A percentile compares a stretch with the other conserved stretches of the same genome.
phyloP scores from a whole-genome alignment of 2,113 vertebrate species.

The human region DNA sequence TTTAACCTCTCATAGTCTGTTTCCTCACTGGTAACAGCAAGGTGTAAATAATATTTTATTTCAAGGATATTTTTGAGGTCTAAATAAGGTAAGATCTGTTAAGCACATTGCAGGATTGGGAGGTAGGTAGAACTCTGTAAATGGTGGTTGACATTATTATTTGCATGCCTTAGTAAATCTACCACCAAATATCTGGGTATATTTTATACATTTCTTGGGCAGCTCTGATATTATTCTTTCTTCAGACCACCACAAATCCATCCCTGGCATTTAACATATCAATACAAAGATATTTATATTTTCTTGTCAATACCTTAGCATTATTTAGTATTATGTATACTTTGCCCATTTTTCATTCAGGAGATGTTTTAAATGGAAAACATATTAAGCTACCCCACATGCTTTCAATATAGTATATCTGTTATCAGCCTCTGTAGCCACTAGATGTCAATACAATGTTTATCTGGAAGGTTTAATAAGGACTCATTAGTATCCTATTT shows the following conservation, averaged over 20 bases:
- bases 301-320: background rate
- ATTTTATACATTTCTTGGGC: background rate
- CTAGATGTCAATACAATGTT: slow-evolving; percentile 61
- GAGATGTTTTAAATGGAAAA: slow-evolving; percentile 14
- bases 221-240: background rate
- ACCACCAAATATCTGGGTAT: background rate
- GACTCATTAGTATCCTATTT: slow-evolving; percentile 34
- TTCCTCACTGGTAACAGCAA: background rate
- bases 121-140: background rate
- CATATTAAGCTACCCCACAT: background rate
- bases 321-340: background rate
- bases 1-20: background rate
- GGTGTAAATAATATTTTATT: background rate
- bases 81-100: background rate
- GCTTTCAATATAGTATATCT: slow-evolving; percentile 12
- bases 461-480: slow-evolving; percentile 66
- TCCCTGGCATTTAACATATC: background rate
- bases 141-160: background rate
- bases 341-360: background rate
- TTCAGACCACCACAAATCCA: background rate
- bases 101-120: background rate
- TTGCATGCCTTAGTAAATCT: background rate
- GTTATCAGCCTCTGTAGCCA: slow-evolving; percentile 63
- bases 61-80: background rate
- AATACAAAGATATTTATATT: slow-evolving; percentile 13